Evolutionary conservation across 2,113 vertebrate genomes (phyloP).

Genomic region (Psettodes erumei): DNA sequence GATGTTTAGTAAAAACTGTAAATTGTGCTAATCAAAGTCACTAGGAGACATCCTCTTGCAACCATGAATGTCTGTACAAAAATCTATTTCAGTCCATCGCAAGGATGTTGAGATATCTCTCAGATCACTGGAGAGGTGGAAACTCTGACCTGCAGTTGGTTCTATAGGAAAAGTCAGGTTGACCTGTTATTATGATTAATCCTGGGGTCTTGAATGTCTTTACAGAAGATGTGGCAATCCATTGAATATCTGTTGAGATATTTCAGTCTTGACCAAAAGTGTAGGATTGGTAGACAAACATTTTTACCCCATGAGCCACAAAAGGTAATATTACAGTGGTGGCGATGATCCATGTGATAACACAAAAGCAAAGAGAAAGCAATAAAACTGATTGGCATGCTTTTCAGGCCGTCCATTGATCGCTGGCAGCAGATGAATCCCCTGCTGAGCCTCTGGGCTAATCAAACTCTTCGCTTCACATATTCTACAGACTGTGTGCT

Average conservation of each 20-base stretch:
- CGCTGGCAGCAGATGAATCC: conserved; percentile 65
- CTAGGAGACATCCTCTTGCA: neutral
- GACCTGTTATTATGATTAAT: neutral
- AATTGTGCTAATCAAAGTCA: too few relatives aligned
- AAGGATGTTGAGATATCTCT: neutral
- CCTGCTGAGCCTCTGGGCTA: conserved; percentile 62
- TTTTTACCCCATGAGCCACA: neutral
- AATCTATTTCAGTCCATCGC: neutral
- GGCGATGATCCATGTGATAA: conserved; percentile 59
- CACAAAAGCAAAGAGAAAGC: conserved; percentile 67
- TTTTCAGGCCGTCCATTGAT: conserved; percentile 69
- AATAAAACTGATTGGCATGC: conserved; percentile 74
- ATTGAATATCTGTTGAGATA: neutral
- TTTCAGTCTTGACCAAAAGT: conserved; percentile 14
- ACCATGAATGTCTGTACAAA: neutral
- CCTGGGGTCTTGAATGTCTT: neutral
- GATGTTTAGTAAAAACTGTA: neutral
- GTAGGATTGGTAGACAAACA: neutral
- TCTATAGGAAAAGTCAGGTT: neutral
- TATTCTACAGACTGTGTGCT: conserved; percentile 56
- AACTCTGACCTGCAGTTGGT: neutral
- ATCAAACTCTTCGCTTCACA: conserved; percentile 70
- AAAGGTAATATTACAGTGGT: conserved; percentile 32
- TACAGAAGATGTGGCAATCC: neutral
- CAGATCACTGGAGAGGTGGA: neutral